Evolutionary conservation across 2,888 invertebrate genomes (phyloP).

Genomic region (Yponomeuta malinellus): DNA sequence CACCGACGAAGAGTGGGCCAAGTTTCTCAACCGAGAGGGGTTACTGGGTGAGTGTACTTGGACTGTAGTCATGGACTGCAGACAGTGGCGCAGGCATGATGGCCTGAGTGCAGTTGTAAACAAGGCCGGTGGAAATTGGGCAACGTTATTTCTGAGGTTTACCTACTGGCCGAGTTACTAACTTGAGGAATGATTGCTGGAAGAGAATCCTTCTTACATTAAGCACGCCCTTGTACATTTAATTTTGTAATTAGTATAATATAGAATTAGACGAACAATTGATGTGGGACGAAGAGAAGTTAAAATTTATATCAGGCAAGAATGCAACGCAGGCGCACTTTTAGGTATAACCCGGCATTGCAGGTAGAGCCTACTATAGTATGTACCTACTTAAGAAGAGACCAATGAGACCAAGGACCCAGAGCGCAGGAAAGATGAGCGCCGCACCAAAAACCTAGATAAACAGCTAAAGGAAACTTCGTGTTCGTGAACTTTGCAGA

Average conservation of each 20-base stretch:
- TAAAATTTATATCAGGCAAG: conserved; percentile 34
- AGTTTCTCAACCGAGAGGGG: conserved; percentile 84
- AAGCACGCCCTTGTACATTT: conserved; percentile 79
- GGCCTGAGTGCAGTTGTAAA: not conserved
- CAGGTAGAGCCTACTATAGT: too few relatives aligned
- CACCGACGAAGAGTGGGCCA: conserved; percentile 90
- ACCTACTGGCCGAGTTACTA: too few relatives aligned
- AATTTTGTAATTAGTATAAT: conserved; percentile 48
- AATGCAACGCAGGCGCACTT: not conserved
- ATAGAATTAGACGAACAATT: too few relatives aligned
- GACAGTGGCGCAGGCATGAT: not conserved
- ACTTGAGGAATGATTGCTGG: too few relatives aligned
- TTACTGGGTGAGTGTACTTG: conserved; percentile 77
- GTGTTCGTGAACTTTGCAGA: too few relatives aligned
- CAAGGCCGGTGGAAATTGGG: not conserved
- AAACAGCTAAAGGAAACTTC: too few relatives aligned
- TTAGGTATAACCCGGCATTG: not conserved
- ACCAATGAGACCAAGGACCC: too few relatives aligned
- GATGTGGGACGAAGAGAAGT: too few relatives aligned
- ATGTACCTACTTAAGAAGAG: too few relatives aligned
- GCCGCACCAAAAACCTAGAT: too few relatives aligned
- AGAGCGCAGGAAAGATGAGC: not conserved
- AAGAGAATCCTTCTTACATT: too few relatives aligned
- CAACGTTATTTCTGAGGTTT: too few relatives aligned
- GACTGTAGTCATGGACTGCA: not conserved